These are phyloP conservation scores for Acrossocheilus wenchowensis DNA, from an alignment of 2,797 vertebrate species.

Conservation along the genomic window DNA sequence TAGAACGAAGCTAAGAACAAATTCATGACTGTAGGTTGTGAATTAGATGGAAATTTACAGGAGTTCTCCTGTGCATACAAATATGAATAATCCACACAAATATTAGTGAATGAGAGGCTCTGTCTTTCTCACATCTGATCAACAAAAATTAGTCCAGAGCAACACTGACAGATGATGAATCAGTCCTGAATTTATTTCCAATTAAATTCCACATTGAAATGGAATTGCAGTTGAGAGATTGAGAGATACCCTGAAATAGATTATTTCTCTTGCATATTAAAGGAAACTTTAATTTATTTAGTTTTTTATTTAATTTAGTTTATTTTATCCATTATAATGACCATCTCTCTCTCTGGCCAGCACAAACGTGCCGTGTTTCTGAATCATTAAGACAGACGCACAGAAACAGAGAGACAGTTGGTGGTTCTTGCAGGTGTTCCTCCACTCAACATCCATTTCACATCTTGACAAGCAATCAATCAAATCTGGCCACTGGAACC, in stretches of 20 bases:
- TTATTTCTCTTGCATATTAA: not conserved
- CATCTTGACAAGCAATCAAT: slow-evolving; percentile 36
- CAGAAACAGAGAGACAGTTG: slow-evolving; percentile 14
- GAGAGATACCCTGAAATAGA: not conserved
- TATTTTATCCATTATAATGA: not conserved
- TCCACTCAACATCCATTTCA: slow-evolving; percentile 8
- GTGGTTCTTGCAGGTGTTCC: slow-evolving; percentile 26
- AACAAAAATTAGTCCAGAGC: no score
- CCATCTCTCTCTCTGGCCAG: not conserved
- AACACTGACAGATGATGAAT: not conserved
- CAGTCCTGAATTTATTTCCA: not conserved
- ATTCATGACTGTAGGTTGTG: no score
- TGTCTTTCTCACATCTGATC: no score
- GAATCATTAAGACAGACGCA: not conserved
- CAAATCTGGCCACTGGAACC: slow-evolving; percentile 1
- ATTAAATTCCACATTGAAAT: not conserved
- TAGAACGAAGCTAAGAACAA: no score
- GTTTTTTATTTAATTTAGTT: no score
- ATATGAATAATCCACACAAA: not conserved
- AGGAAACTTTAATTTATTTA: not conserved
- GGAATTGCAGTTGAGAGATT: not conserved
- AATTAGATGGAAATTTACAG: no score
- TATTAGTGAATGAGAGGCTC: not conserved
- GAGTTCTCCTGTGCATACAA: no score
- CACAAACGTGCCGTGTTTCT: not conserved